These are phyloP conservation scores for Hippocampus barbouri DNA, from an alignment of 2,113 vertebrate species.

Conservation along the genomic window DNA sequence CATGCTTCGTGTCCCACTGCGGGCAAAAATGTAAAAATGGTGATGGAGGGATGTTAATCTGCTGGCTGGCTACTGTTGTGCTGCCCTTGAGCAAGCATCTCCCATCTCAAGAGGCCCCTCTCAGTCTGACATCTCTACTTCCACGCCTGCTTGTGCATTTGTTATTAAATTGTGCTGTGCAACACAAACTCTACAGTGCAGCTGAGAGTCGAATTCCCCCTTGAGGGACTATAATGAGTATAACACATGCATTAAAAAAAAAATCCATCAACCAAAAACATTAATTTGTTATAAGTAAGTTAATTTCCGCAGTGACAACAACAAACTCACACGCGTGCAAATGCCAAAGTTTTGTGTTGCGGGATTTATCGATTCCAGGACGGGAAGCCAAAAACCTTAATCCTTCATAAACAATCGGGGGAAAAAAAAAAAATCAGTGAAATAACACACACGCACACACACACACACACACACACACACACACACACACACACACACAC, in stretches of 20 bases:
- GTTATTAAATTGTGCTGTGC: background rate
- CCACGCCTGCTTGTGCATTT: background rate
- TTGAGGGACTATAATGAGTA: background rate
- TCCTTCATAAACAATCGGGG: slow-evolving; percentile 22
- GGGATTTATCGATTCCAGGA: slow-evolving; percentile 36
- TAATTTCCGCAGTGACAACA: background rate
- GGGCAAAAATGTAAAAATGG: background rate
- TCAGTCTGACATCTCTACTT: background rate
- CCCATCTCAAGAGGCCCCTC: background rate
- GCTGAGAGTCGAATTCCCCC: background rate
- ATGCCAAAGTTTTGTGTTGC: slow-evolving; percentile 19
- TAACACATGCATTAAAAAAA: background rate
- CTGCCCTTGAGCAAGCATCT: background rate
- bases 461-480: slow-evolving; percentile 12
- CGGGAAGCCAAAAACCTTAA: slow-evolving; percentile 40
- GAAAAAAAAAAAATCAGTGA: slow-evolving; percentile 11
- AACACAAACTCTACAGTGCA: background rate
- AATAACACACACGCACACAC: slow-evolving; percentile 7
- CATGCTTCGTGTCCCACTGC: background rate
- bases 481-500: slow-evolving; percentile 18
- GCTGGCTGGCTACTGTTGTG: background rate
- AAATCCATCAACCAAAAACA: background rate
- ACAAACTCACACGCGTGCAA: slow-evolving; percentile 5
- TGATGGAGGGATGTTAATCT: background rate
- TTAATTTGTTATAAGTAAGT: background rate